phyloP scores from a whole-genome alignment of 2,113 vertebrate species.

The Prunella fulvescens region DNA sequence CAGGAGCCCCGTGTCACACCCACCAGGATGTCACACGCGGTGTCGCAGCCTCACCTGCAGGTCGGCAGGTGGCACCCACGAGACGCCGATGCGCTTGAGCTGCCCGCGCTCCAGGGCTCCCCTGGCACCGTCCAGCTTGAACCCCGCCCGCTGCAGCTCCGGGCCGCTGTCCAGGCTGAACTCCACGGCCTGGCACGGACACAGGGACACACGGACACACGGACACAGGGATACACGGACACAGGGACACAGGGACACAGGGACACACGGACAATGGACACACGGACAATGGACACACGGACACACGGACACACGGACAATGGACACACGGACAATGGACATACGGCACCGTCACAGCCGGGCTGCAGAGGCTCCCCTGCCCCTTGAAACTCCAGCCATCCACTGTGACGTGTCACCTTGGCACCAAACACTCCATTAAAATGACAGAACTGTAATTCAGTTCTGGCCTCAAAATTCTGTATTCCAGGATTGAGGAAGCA shows the following conservation, averaged over 20 bases:
- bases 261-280: too few relatives aligned
- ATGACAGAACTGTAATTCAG: not conserved
- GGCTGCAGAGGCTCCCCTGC: not conserved
- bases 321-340: too few relatives aligned
- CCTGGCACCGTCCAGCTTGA: accelerated
- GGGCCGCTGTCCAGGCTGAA: not conserved
- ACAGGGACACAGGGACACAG: too few relatives aligned
- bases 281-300: too few relatives aligned
- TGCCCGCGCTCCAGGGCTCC: conserved; percentile 67
- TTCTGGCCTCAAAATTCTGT: not conserved
- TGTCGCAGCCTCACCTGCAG: conserved; percentile 62
- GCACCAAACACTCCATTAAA: not conserved
- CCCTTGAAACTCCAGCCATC: not conserved
- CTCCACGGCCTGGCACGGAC: not conserved
- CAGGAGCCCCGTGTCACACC: not conserved
- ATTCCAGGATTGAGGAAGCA: not conserved
- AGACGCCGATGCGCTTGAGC: conserved; percentile 69
- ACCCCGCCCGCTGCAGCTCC: not conserved
- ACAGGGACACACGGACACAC: not conserved
- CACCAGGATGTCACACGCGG: not conserved
- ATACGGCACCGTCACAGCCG: not conserved
- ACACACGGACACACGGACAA: too few relatives aligned
- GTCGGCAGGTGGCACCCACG: conserved; percentile 81
- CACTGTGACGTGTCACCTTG: not conserved
- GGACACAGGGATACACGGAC: too few relatives aligned